Percentiles rank a stretch among this genome's conserved stretches.
phyloP scores from a whole-genome alignment of 2,888 invertebrate species.

The Macrophya annulata region DNA sequence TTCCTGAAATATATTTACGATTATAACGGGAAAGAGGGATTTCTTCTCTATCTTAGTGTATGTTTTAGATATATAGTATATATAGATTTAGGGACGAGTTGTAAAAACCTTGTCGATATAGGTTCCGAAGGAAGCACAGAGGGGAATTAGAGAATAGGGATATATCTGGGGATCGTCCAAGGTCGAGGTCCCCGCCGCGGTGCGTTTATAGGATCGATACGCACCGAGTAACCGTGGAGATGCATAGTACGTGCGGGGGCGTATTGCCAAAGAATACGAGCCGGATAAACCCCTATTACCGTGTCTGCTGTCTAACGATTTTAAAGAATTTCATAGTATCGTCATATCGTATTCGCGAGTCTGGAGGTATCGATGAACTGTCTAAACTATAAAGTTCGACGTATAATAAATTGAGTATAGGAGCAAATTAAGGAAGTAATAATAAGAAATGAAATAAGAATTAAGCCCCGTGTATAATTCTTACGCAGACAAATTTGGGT shows the following conservation, averaged over 20 bases:
- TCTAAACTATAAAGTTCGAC: too few relatives aligned
- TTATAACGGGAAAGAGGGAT: background rate
- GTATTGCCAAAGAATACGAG: background rate
- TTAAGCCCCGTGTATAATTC: background rate
- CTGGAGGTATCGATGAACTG: background rate
- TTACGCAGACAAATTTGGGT: background rate
- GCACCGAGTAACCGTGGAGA: background rate
- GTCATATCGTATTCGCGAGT: background rate
- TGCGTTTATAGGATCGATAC: slow-evolving; percentile 36
- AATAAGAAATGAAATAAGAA: background rate
- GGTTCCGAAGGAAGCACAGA: background rate
- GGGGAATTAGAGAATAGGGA: background rate
- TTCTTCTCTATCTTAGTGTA: background rate
- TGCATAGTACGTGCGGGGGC: slow-evolving; percentile 16
- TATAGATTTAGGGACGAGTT: background rate
- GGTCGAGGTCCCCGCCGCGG: slow-evolving; percentile 46
- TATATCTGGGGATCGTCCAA: slow-evolving; percentile 44
- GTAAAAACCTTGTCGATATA: background rate
- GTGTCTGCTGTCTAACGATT: background rate
- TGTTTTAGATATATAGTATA: background rate
- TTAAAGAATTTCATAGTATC: slow-evolving; percentile 8
- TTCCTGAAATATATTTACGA: too few relatives aligned
- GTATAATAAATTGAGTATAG: too few relatives aligned
- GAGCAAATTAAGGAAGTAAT: background rate
- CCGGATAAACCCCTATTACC: background rate